phyloP scores from a whole-genome alignment of 2,888 invertebrate genomes.

The Dicycla oo region DNA sequence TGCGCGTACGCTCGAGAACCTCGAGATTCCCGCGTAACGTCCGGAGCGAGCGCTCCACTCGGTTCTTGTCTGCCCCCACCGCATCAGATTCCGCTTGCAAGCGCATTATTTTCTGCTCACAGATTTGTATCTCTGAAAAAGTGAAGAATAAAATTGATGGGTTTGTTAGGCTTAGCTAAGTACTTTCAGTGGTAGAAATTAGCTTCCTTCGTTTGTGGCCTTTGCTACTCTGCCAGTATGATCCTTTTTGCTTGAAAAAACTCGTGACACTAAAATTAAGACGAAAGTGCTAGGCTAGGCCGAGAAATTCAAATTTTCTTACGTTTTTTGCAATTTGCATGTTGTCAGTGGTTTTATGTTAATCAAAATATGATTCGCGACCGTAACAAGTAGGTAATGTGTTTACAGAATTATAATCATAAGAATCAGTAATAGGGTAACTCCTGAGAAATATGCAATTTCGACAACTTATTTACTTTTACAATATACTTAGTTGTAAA shows the following conservation, averaged over 20 bases:
- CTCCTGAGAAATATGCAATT: too few relatives aligned
- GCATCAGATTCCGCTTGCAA: slow-evolving; percentile 92
- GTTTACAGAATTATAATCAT: too few relatives aligned
- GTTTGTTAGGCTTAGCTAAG: background rate
- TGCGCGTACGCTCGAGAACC: slow-evolving; percentile 91
- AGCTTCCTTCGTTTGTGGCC: background rate
- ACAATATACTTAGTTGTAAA: too few relatives aligned
- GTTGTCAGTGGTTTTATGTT: too few relatives aligned
- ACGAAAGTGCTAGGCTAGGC: too few relatives aligned
- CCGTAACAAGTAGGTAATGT: too few relatives aligned
- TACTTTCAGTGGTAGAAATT: background rate
- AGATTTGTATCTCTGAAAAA: slow-evolving; percentile 88
- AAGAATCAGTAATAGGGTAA: too few relatives aligned
- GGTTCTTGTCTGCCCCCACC: slow-evolving; percentile 88
- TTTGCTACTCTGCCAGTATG: background rate
- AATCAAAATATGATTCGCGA: too few relatives aligned
- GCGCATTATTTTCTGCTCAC: slow-evolving; percentile 94
- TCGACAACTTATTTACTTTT: too few relatives aligned
- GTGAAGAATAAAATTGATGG: background rate
- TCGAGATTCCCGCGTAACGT: slow-evolving; percentile 91
- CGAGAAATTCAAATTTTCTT: too few relatives aligned
- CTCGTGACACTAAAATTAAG: background rate
- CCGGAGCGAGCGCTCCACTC: slow-evolving; percentile 91
- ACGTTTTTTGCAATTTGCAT: too few relatives aligned
- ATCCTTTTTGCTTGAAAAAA: background rate